A percentile compares a stretch with the other conserved stretches of the same genome.
Conservation (phyloP, 2,797 vertebrate genomes). For the Sebastes miniatus region DNA sequence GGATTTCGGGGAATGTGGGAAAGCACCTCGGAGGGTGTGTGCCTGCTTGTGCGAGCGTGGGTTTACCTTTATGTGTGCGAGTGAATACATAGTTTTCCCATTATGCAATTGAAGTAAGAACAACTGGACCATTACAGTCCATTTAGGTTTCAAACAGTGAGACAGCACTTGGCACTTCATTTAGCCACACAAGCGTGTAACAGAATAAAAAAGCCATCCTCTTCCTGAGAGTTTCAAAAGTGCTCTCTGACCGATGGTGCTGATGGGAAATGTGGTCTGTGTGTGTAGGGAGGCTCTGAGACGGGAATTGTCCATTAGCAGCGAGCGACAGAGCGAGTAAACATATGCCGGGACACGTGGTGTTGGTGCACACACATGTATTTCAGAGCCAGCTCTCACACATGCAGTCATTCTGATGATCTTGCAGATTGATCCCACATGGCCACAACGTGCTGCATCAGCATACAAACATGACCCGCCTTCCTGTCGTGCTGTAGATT, state of each 20-base stretch:
- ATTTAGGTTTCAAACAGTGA: constrained; percentile 60
- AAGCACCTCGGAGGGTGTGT: not conserved
- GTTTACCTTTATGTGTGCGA: constrained; percentile 4
- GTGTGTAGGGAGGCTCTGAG: not conserved
- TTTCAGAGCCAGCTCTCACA: not conserved
- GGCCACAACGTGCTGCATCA: not conserved
- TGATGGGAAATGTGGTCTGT: not conserved
- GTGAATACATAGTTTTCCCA: constrained; percentile 17
- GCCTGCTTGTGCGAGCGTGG: not conserved
- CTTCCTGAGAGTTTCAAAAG: constrained; percentile 18
- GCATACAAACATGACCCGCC: not conserved
- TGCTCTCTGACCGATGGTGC: constrained; percentile 14
- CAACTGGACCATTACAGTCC: constrained; percentile 50
- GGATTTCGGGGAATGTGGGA: not conserved
- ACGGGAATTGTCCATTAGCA: constrained; percentile 41
- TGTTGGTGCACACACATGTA: not conserved
- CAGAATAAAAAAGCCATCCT: not conserved
- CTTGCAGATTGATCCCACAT: not conserved
- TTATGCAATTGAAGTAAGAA: constrained; percentile 43
- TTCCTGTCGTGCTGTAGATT: not conserved
- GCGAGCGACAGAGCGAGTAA: not conserved
- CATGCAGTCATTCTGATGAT: not conserved
- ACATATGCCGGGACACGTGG: constrained; percentile 13
- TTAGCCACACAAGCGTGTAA: constrained; percentile 38
- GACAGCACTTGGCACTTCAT: constrained; percentile 56